Conservation (phyloP, 2,797 vertebrate species). For the Brachyrhaphis roseni region DNA sequence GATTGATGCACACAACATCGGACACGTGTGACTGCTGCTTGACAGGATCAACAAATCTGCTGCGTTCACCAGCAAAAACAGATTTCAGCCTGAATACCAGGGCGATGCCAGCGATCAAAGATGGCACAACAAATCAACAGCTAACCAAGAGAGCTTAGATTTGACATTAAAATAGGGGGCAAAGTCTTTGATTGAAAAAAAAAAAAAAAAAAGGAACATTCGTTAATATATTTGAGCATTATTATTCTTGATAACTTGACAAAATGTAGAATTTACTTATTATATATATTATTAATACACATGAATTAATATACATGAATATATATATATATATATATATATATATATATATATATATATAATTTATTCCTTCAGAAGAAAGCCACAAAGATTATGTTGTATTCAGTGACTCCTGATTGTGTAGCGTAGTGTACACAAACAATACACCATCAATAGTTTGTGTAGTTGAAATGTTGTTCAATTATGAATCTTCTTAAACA, state of each 20-base stretch:
- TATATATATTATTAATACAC: no score
- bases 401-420: no score
- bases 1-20: neutral
- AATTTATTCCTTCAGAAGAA: no score
- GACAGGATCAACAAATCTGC: constrained; percentile 9
- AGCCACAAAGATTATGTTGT: no score
- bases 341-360: no score
- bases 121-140: neutral
- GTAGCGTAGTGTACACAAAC: neutral
- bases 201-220: no score
- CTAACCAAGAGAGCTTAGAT: neutral
- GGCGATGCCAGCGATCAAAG: neutral
- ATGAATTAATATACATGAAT: no score
- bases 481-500: neutral
- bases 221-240: no score
- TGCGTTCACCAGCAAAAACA: neutral
- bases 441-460: neutral
- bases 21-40: neutral
- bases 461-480: neutral
- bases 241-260: no score
- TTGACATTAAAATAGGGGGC: neutral
- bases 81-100: neutral
- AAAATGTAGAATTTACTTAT: no score
- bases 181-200: neutral
- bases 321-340: no score